Evolutionary conservation across 2,113 vertebrate species (phyloP).

Genomic region (Scomber japonicus): DNA sequence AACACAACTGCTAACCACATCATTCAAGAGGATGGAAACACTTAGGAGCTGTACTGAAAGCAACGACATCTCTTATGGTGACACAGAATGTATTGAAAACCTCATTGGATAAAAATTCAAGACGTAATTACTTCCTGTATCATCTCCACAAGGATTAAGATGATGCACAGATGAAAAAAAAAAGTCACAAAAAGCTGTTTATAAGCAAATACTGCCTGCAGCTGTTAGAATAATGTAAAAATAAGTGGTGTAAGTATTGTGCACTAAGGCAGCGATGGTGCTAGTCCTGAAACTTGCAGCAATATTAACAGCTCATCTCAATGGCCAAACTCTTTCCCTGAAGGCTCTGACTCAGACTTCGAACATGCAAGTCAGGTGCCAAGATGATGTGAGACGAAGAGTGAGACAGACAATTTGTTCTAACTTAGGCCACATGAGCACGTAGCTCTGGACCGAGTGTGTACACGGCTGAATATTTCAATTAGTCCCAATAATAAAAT

Average conservation of each 20-base stretch:
- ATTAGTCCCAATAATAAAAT: neutral
- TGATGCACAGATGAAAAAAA: neutral
- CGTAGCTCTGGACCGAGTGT: constrained; percentile 10
- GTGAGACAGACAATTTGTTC: constrained; percentile 33
- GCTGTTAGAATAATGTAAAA: constrained; percentile 3
- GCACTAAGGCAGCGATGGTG: neutral
- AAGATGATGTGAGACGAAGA: constrained; percentile 32
- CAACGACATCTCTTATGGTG: constrained; percentile 28
- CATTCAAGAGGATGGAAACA: constrained; percentile 53
- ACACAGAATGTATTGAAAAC: neutral
- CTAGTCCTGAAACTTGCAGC: neutral
- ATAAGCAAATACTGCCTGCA: neutral
- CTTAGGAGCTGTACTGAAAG: constrained; percentile 22
- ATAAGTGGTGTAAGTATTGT: neutral
- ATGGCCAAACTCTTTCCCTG: constrained; percentile 24
- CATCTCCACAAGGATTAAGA: neutral
- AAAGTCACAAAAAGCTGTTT: neutral
- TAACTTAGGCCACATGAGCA: constrained; percentile 1
- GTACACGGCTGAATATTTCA: neutral
- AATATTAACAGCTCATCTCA: constrained; percentile 1
- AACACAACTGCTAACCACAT: constrained; percentile 62
- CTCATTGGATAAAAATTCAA: neutral
- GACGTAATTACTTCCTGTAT: constrained; percentile 1
- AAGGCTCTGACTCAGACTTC: constrained; percentile 51
- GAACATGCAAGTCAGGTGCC: constrained; percentile 34